Evolutionary conservation across 2,888 invertebrate genomes (phyloP), one percentile per base, ranked within the genome.

Genomic region (Drosophila recens): DNA sequence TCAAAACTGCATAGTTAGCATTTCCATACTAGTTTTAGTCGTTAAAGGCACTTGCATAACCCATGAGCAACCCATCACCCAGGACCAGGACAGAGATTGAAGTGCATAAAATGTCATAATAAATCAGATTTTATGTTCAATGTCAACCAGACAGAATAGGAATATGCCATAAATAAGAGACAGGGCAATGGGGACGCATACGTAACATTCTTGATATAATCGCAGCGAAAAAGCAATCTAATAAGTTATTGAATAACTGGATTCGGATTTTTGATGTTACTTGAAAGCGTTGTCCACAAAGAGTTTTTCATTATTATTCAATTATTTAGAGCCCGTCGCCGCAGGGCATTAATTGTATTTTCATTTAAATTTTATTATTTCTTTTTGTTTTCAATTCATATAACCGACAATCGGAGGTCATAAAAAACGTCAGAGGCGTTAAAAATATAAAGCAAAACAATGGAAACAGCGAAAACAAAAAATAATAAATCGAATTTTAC

Each of bases 121-220:
- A 75, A 79, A 75, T 75, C 75, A 75, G 64, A 40, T 75, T 75
- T 75, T 74, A 79, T 74, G 63, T 61, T 53, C 38, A 27, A 54
- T 49, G 46, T 56, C 13, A 34, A 30, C 23, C 33, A 23, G 27
- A 36, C 42, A 33, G 15, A 59, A 61, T 38, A 33, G 49, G 45
- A 51, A 51, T 42, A 42, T 68, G 74, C 13, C 63, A 78, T 67
- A 56, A 73, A 67, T 56, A 71, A 58, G 56, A 27, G 15, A 52
- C 13, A n/a, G 9, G 33, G 17, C 20, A 42, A 33, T 8, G 17
- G 30, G 15, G 33, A 30, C 33, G 42, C 43, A 54, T 54, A 43
- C 54, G 33, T 33, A 54, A 54, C 42, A 13, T 54, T 43, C 11
- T 15, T 30, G 15, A 13, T 15, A 15, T 13, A 8, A 53, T 11